Percentiles rank a stretch among this genome's conserved stretches.
These are phyloP conservation scores for Cercocebus atys DNA, from an alignment of 2,113 vertebrate species.

Conservation along the genomic window DNA sequence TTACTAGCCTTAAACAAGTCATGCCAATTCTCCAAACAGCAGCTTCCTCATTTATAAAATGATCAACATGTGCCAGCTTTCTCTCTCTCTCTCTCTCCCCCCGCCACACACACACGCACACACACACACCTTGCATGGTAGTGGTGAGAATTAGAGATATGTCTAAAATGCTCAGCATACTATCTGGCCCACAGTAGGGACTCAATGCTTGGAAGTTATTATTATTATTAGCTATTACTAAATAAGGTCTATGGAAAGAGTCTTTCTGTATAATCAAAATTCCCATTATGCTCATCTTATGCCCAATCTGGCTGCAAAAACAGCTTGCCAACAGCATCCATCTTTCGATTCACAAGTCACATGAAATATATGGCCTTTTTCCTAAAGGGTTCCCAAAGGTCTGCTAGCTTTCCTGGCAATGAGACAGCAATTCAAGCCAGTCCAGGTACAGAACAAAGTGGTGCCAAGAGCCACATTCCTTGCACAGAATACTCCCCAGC, in stretches of 20 bases:
- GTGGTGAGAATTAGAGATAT: background rate
- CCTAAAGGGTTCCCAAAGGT: conserved; percentile 61
- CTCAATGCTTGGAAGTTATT: background rate
- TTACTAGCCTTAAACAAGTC: background rate
- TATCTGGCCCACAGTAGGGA: background rate
- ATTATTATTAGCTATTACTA: conserved; percentile 48
- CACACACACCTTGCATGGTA: background rate
- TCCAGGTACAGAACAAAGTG: conserved; percentile 64
- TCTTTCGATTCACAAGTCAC: conserved; percentile 70
- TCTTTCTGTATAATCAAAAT: conserved; percentile 56
- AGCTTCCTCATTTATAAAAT: conserved; percentile 15
- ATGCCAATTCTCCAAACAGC: background rate
- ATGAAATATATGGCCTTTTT: conserved; percentile 69
- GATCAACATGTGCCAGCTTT: background rate
- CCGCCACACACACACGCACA: background rate
- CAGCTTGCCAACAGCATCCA: conserved; percentile 54
- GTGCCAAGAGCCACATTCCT: conserved; percentile 69
- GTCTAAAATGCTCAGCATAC: conserved; percentile 22
- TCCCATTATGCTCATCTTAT: background rate
- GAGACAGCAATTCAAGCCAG: conserved; percentile 62
- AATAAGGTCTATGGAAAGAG: conserved; percentile 49
- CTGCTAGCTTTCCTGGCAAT: conserved; percentile 71
- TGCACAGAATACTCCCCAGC: background rate
- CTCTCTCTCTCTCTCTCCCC: too few species aligned
- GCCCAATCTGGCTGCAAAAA: conserved; percentile 37